A percentile compares a stretch with the other conserved stretches of the same genome.
phyloP scores from a whole-genome alignment of 92 coral and sea anemone species.

The Actinernus sp. region DNA sequence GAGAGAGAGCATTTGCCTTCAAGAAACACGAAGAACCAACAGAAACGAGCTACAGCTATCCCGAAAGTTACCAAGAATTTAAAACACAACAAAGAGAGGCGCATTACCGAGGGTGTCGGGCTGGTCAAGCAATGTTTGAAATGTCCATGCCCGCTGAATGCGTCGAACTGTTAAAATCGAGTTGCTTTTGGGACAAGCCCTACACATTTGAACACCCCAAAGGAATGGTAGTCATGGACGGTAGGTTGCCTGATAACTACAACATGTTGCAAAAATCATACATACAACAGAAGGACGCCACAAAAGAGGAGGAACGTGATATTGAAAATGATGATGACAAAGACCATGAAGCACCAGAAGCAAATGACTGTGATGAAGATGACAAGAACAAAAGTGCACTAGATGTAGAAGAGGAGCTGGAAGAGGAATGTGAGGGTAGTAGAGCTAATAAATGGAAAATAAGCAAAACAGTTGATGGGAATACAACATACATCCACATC shows the following conservation, averaged over 20 bases:
- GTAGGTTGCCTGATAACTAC: constrained; percentile 12
- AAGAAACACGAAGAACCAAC: constrained; percentile 1
- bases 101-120: constrained; percentile 18
- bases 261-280: no score
- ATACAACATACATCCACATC: constrained; percentile 22
- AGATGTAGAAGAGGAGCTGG: constrained; percentile 1
- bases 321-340: background rate
- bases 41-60: background rate
- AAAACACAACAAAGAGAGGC: constrained; percentile 32
- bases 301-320: no score
- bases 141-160: constrained; percentile 40
- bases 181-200: constrained; percentile 24
- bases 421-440: background rate
- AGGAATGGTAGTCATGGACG: constrained; percentile 21
- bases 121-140: constrained; percentile 50
- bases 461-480: constrained; percentile 9
- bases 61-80: constrained; percentile 24
- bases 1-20: constrained; percentile 19
- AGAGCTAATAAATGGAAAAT: constrained; percentile 18
- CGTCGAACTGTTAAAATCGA: constrained; percentile 17
- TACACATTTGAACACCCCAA: constrained; percentile 23
- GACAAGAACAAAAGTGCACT: no score
- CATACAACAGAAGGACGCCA: no score
- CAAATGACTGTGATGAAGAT: background rate
- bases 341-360: background rate